phyloP scores from a whole-genome alignment of 2,888 invertebrate genomes.

The Dysmachus trigonus region DNA sequence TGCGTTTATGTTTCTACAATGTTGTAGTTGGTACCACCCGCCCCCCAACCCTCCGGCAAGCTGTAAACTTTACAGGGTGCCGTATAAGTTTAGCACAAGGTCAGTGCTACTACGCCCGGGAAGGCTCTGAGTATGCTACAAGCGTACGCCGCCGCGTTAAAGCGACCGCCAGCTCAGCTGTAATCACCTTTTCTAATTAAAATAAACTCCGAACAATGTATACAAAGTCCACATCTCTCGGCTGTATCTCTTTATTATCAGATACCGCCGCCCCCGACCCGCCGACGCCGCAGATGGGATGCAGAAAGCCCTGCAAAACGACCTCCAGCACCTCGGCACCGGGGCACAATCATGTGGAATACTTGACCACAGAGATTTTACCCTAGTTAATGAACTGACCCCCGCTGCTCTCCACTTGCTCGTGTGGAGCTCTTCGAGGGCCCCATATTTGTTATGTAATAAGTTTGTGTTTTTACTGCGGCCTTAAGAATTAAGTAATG shows the following conservation, averaged over 20 bases:
- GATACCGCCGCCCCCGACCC: background rate
- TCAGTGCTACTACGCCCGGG: background rate
- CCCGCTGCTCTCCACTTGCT: background rate
- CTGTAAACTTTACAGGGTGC: background rate
- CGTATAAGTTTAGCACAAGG: constrained; percentile 9
- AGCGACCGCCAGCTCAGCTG: constrained; percentile 21
- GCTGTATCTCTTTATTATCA: constrained; percentile 32
- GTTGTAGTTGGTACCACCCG: background rate
- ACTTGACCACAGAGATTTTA: constrained; percentile 19
- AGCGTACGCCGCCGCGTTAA: background rate
- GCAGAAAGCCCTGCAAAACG: background rate
- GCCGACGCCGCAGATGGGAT: background rate
- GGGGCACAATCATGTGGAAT: background rate
- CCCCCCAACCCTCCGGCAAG: background rate
- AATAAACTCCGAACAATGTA: constrained; percentile 30
- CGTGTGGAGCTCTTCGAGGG: background rate
- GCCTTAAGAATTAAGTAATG: background rate
- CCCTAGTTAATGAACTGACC: constrained; percentile 16
- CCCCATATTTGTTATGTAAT: background rate
- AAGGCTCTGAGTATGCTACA: background rate
- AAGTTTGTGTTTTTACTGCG: background rate
- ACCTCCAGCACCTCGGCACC: background rate
- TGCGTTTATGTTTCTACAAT: background rate
- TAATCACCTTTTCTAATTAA: constrained; percentile 41
- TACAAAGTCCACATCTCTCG: constrained; percentile 3